Evolutionary conservation across 2,888 invertebrate genomes (phyloP).

Genomic region (Lasioglossum marginatum): DNA sequence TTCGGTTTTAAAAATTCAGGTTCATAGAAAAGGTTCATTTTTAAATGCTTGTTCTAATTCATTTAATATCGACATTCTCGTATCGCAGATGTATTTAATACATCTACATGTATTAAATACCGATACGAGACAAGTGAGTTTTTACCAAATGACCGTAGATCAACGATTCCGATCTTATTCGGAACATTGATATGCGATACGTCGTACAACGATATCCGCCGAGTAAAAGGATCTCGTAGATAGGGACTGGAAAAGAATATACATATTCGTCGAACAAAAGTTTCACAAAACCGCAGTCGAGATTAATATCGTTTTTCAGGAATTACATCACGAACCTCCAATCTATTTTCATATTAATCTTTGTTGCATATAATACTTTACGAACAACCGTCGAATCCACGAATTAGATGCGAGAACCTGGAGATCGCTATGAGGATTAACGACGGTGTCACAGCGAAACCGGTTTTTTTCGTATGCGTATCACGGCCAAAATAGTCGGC

Average conservation of each 20-base stretch:
- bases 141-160: not conserved
- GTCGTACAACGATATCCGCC: conserved; percentile 28
- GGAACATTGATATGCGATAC: conserved; percentile 31
- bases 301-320: conserved; percentile 48
- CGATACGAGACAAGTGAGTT: too few relatives aligned
- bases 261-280: conserved; percentile 45
- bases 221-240: conserved; percentile 55
- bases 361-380: too few relatives aligned
- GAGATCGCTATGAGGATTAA: not conserved
- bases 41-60: too few relatives aligned
- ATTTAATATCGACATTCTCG: too few relatives aligned
- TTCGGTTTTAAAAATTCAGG: too few relatives aligned
- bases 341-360: conserved; percentile 34
- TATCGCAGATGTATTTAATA: too few relatives aligned
- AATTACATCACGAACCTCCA: conserved; percentile 42
- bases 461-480: conserved; percentile 24
- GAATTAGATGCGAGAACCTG: not conserved
- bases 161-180: not conserved
- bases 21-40: too few relatives aligned
- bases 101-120: too few relatives aligned
- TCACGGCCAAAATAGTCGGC: not conserved
- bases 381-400: not conserved
- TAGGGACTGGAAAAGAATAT: conserved; percentile 42
- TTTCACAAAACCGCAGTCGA: conserved; percentile 51
- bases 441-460: conserved; percentile 8